Base-by-base conservation (phyloP, 2,113 vertebrate species). In the Toxostoma redivivum region DNA sequence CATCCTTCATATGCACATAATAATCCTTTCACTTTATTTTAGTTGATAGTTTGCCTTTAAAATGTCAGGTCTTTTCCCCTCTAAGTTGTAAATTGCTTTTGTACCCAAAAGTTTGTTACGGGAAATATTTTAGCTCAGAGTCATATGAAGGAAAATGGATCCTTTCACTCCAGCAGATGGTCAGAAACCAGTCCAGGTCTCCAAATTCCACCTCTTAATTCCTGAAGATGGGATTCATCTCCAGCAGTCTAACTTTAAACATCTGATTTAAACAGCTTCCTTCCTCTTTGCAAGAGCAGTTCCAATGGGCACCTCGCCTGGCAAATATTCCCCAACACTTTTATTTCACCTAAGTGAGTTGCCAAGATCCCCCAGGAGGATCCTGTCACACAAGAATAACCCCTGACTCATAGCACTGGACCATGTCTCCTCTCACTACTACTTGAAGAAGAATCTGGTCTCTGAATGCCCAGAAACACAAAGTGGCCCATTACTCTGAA, bases 1-100 rank as follows among this genome's bases (percentile, higher is more conserved):
- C 87, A 88, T 83, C 93, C 82, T 94, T 96, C 88, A 64, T 72
- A 95, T 88, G 93, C 95, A 94, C 79, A 56, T 96, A 95, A 95
- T 95, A 96, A 95, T 84, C 79, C 82, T 93, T 90, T 93, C 90
- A 90, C 64, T 96, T 85, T 92, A 83, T 93, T 93, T 95, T 61
- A 93, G 72, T 65, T 94, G 92, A 96, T 96, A 81, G 93, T 96
- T 94, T 81, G 92, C 86, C 95, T 94, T 95, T 95, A 96, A 95
- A 96, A 81, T 96, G 94, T 96, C 94, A 96, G 92, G 64, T 93
- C 92, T 93, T 93, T 73, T 86, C 67, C 92, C 79, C 40, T 90
- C 76, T 38, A 96, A 90, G 92, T 27, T 86, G 33, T 65, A 95
- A 96, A 96, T 91, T 92, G 72, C 82, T 93, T 92, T 92, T 94